These are phyloP conservation scores for Erythrocercus mccallii DNA, from an alignment of 2,113 vertebrate genomes.

Conservation along the genomic window DNA sequence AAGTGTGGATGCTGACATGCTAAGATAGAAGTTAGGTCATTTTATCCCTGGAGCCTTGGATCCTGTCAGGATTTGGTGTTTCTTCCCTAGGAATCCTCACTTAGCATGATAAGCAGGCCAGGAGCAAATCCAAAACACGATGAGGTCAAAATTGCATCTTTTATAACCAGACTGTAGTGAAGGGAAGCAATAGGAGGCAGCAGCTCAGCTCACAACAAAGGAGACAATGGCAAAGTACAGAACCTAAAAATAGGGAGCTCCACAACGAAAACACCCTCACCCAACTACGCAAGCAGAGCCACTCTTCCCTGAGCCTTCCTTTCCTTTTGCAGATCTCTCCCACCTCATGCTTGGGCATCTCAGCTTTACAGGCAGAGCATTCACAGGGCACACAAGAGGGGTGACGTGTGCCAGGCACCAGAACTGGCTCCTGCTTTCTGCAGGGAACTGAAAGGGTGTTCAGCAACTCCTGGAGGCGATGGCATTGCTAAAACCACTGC, in stretches of 20 bases:
- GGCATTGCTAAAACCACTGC: neutral
- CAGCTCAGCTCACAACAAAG: neutral
- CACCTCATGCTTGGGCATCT: neutral
- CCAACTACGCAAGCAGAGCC: neutral
- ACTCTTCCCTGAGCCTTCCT: neutral
- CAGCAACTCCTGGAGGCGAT: neutral
- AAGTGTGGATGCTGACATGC: neutral
- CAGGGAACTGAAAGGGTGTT: neutral
- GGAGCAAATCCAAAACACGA: neutral
- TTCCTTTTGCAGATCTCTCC: neutral
- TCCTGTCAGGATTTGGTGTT: neutral
- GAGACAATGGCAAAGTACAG: neutral
- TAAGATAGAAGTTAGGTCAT: neutral
- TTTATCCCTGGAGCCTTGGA: neutral
- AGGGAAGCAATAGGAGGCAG: neutral
- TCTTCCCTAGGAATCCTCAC: neutral
- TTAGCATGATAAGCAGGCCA: neutral
- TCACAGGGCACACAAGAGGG: neutral
- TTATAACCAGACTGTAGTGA: neutral
- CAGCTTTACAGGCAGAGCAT: neutral
- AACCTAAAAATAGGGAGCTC: neutral
- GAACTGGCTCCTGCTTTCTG: neutral
- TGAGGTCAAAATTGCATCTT: neutral
- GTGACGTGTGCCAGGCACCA: neutral
- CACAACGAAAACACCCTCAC: neutral